Percentiles rank a stretch among this genome's conserved stretches.
phyloP scores from a whole-genome alignment of 2,797 vertebrate species.

The Micrastur ruficollis region DNA sequence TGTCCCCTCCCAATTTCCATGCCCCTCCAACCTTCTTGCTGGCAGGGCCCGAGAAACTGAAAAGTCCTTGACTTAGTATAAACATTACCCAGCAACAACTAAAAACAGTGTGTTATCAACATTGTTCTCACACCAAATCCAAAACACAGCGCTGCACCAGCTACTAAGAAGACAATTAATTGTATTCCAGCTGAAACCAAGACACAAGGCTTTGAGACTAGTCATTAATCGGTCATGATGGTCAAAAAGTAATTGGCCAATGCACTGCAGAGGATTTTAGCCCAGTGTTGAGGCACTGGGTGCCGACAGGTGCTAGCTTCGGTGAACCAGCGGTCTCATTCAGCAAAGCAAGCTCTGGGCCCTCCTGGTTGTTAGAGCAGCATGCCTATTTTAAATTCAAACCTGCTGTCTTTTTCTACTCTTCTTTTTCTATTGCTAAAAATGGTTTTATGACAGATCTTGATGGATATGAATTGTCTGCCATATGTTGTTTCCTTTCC shows the following conservation, averaged over 20 bases:
- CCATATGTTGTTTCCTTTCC: constrained; percentile 60
- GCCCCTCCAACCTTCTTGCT: no score
- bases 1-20: no score
- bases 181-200: no score
- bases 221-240: not conserved
- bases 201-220: not conserved
- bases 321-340: not conserved
- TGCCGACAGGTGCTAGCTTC: not conserved
- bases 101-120: no score
- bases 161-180: no score
- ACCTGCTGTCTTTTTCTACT: constrained; percentile 23
- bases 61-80: no score
- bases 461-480: constrained; percentile 58
- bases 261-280: not conserved
- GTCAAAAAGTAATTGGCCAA: not conserved
- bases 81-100: no score
- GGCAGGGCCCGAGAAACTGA: no score
- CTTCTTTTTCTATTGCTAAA: constrained; percentile 10
- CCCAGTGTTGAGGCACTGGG: not conserved
- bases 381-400: constrained; percentile 25
- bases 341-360: not conserved
- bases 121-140: no score
- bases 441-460: constrained; percentile 42
- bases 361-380: not conserved
- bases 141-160: no score